Base-by-base conservation (phyloP, 2,113 vertebrate genomes). In the Ciconia boyciana region DNA sequence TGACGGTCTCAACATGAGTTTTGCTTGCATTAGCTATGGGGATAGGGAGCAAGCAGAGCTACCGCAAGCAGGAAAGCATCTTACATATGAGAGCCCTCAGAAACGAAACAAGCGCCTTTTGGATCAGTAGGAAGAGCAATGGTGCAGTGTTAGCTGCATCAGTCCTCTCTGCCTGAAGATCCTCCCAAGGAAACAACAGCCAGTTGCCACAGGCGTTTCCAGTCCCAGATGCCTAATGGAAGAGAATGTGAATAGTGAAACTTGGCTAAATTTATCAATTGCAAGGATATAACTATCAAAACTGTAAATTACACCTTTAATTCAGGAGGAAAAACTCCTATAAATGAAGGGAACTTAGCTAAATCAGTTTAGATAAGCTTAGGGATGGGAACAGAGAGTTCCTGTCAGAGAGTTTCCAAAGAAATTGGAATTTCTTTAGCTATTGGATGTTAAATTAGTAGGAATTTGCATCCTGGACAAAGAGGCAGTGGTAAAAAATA, bases 51-150 rank as follows among this genome's bases (percentile, higher is more conserved):
- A 44, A 57, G 17, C 16, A 57, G 43, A 78, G 64, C 57, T 62
- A 9, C 71, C 54, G 19, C 12, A 19, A 48, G 43, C 41, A 57
- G 58, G 32, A 24, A 58, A 44, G 10, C 28, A 24, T 28, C 68
- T 64, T 13, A 25, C 7, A 2, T n/a, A n/a, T 0, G 2, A 44
- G 36, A 64, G n/a, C n/a, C 31, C n/a, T 49, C 14, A 8, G 13
- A 12, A 36, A 28, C 1, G 3, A 36, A 29, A 11, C 28, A 3
- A 69, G 41, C 41, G 25, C 41, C 41, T 65, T 71, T 28, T 44
- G 44, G 66, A 20, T 32, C 51, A 22, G 34, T 17, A 25, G 22
- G 6, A 36, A 39, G 39, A 49, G 36, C 65, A 57, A 7, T 2
- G 26, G 36, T n/a, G 49, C 29, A 43, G 86, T 3, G 10, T 44